Base-by-base conservation (phyloP, 2,888 invertebrate genomes). In the Protonemura montana region DNA sequence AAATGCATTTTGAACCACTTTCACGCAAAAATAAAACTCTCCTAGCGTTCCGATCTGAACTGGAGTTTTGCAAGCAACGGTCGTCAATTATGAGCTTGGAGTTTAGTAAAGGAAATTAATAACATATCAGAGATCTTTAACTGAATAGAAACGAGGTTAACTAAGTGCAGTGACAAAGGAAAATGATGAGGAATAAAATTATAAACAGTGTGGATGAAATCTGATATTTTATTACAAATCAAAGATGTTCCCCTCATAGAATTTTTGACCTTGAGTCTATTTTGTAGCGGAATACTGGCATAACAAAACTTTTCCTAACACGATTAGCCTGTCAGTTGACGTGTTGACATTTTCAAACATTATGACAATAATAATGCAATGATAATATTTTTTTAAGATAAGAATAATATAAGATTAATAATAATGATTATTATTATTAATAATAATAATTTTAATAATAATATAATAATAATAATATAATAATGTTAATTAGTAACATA, bases 1-100 rank as follows among this genome's bases (percentile, higher is more conserved):
- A 81, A 81, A 81, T 81, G 30, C 81, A 81, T 81, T 81, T 81
- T 81, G 30, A 81, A 81, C 81, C 28, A 81, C 81, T 81, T 81
- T 81, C 81, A 81, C 81, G 81, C 10, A 29, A 29, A 29, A 29
- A 29, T 29, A 81, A 59, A 59, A 59, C 21, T 59, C 41, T 41
- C 1, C 59, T 59, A 21, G 21, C 59, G 59, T 59, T 59, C 78
- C 78, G 29, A 25, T 25, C 27, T 1, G 29, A 78, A 29, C 10
- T 13, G 7, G 3, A 3, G 29, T 0, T 59, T 78, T 78, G 78
- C 78, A 25, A 78, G 78, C 78, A 2, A 78, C 27, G 78, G 13
- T 78, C 16, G 25, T 13, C 13, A 78, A 78, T 78, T 25, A 29
- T 78, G 13, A 78, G 78, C 26, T 77, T 5, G n/a, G 6, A n/a